These are phyloP conservation scores for Pachyuromys duprasi DNA, from an alignment of 2,797 vertebrate species.

Conservation along the genomic window DNA sequence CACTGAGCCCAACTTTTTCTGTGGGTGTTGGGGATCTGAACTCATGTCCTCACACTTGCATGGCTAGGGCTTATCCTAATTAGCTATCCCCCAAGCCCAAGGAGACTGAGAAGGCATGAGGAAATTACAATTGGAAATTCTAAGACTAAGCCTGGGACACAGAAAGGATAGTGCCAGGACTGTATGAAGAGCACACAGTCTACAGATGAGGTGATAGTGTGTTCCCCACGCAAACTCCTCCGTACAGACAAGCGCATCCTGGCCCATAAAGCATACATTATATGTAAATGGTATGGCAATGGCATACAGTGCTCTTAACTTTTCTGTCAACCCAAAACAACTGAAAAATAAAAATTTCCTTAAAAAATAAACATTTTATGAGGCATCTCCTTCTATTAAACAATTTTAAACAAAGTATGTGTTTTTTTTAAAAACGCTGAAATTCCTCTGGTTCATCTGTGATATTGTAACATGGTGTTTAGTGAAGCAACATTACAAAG, in stretches of 20 bases:
- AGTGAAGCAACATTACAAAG: conserved; percentile 51
- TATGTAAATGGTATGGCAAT: neutral
- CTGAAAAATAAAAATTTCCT: neutral
- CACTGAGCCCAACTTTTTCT: neutral
- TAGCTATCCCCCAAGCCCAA: neutral
- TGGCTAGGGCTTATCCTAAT: neutral
- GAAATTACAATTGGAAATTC: neutral
- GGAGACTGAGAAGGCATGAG: neutral
- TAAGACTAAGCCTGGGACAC: neutral
- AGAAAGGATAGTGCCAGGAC: neutral
- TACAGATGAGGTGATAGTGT: neutral
- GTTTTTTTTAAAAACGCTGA: neutral
- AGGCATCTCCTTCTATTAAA: conserved; percentile 23
- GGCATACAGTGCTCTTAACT: neutral
- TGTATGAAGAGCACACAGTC: neutral
- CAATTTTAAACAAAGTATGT: conserved; percentile 27
- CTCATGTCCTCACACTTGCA: neutral
- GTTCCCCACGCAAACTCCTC: neutral
- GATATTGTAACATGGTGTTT: conserved; percentile 31
- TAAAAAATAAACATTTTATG: neutral
- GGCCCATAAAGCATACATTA: neutral
- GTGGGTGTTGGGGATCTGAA: neutral
- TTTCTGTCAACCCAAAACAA: conserved; percentile 48
- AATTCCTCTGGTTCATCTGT: conserved; percentile 51
- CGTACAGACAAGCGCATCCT: neutral